Percentiles rank a stretch among this genome's conserved stretches.
phyloP scores from a whole-genome alignment of 2,797 vertebrate species.

The Nannoperca australis region DNA sequence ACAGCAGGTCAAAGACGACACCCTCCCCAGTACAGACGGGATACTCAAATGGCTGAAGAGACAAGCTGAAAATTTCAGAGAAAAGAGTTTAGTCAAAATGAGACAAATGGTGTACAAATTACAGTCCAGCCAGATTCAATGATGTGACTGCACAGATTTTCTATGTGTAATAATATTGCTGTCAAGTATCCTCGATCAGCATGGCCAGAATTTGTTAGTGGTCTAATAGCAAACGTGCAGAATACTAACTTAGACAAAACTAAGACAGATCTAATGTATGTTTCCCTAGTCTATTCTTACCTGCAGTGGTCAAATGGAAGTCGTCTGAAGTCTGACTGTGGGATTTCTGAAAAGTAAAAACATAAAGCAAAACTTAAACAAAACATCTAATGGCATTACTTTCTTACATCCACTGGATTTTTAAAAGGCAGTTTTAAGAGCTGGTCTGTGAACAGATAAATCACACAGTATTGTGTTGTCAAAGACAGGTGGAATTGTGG shows the following conservation, averaged over 20 bases:
- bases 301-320: constrained; percentile 98
- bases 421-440: not conserved
- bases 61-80: constrained; percentile 86
- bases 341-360: constrained; percentile 85
- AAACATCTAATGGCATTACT: not conserved
- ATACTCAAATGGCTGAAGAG: constrained; percentile 96
- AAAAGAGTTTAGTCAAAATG: not conserved
- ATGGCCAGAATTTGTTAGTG: not conserved
- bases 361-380: not conserved
- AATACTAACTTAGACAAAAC: not conserved
- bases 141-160: not conserved
- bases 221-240: not conserved
- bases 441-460: not conserved
- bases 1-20: constrained; percentile 95
- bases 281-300: constrained; percentile 74
- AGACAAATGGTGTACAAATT: not conserved
- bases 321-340: constrained; percentile 91
- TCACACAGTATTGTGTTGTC: not conserved
- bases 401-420: not conserved
- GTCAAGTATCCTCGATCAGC: not conserved
- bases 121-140: not conserved
- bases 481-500: not conserved
- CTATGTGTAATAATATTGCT: not conserved
- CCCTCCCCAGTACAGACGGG: constrained; percentile 95
- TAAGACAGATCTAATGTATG: no score